phyloP scores from a whole-genome alignment of 1,140 invertebrate species.

The Drosophila navojoa region DNA sequence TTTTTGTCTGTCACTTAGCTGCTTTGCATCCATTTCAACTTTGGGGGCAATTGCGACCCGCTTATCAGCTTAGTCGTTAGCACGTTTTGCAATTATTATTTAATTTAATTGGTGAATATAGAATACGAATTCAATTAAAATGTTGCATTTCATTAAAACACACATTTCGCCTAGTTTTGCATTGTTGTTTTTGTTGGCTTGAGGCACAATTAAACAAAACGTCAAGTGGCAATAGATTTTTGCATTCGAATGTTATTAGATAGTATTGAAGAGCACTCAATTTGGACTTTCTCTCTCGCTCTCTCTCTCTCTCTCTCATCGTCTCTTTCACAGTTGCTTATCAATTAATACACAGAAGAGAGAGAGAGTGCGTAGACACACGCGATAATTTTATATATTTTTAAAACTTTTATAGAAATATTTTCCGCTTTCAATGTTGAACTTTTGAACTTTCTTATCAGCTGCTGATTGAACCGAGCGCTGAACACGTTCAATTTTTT shows the following conservation, averaged over 20 bases:
- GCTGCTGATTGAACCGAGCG: conserved; percentile 30
- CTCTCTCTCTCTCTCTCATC: not conserved
- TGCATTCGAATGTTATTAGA: conserved; percentile 2
- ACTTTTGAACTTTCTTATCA: conserved; percentile 70
- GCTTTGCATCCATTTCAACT: not conserved
- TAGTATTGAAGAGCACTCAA: conserved; percentile 13
- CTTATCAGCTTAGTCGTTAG: conserved; percentile 29
- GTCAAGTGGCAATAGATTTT: conserved; percentile 8
- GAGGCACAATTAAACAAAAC: conserved; percentile 3
- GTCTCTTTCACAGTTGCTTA: conserved; percentile 18
- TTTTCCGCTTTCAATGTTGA: conserved; percentile 47
- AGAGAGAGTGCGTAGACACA: conserved; percentile 1
- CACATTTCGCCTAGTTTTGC: conserved; percentile 1
- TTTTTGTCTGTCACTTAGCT: conserved; percentile 39
- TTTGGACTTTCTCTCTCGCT: not conserved
- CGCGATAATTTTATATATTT: conserved; percentile 20
- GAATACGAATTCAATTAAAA: not conserved
- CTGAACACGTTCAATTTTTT: conserved; percentile 27
- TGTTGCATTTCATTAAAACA: not conserved
- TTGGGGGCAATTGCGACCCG: not conserved
- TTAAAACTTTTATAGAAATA: conserved; percentile 34
- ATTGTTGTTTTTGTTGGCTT: conserved; percentile 1
- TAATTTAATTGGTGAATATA: too few species aligned
- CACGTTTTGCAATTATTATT: conserved; percentile 28
- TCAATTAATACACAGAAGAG: conserved; percentile 11